A percentile compares a stretch with the other conserved stretches of the same genome.
Evolutionary conservation across 2,888 invertebrate genomes (phyloP).

Genomic region (Pecten maximus): DNA sequence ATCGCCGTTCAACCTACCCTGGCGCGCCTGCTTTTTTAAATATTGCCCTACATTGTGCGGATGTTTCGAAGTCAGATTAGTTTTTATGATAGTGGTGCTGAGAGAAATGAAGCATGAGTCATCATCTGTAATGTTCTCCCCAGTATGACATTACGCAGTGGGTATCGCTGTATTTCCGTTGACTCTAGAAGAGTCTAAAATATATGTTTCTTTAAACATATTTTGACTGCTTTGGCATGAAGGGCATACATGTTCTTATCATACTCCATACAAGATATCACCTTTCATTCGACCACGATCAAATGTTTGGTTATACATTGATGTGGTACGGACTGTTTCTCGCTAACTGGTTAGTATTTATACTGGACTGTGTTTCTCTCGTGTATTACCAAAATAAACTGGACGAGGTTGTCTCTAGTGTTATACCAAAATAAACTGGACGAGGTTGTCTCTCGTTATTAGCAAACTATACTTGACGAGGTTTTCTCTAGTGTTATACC

Average conservation of each 20-base stretch:
- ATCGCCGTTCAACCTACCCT: neutral
- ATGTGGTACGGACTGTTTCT: too few relatives aligned
- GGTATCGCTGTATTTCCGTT: neutral
- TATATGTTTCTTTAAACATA: neutral
- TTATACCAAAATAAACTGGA: too few relatives aligned
- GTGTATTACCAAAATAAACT: too few relatives aligned
- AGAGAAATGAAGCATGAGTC: neutral
- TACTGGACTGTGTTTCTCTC: too few relatives aligned
- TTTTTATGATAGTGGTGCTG: neutral
- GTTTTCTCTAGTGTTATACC: too few relatives aligned
- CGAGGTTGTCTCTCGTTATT: too few relatives aligned
- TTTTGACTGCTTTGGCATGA: neutral
- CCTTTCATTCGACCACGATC: neutral
- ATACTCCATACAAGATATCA: neutral
- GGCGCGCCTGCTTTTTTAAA: neutral
- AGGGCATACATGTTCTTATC: neutral
- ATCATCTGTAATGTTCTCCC: neutral
- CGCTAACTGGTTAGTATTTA: too few relatives aligned
- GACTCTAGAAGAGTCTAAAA: neutral
- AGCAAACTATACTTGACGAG: too few relatives aligned
- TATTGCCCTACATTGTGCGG: neutral
- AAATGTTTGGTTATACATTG: too few relatives aligned
- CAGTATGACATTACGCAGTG: neutral
- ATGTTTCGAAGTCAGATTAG: neutral
- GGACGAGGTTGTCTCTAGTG: too few relatives aligned